phyloP scores from a whole-genome alignment of 2,888 invertebrate species.

The Epinotia bilunana region DNA sequence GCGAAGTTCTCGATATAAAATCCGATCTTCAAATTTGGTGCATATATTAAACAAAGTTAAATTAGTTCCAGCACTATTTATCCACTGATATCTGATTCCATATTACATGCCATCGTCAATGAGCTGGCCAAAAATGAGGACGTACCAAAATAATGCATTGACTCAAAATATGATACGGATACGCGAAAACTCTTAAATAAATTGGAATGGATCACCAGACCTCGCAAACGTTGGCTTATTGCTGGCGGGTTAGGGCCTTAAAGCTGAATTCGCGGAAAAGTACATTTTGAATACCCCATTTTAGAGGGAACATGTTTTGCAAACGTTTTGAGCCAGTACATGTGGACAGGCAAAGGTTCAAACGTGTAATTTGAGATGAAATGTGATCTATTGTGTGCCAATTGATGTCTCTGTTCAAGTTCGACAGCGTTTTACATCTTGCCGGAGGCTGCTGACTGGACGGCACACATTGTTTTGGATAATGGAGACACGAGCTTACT shows the following conservation, averaged over 20 bases:
- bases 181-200: slow-evolving; percentile 33
- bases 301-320: slow-evolving; percentile 52
- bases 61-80: too few relatives aligned
- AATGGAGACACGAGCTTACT: slow-evolving; percentile 37
- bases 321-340: slow-evolving; percentile 8
- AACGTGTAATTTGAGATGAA: slow-evolving; percentile 80
- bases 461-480: slow-evolving; percentile 66
- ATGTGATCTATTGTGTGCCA: slow-evolving; percentile 81
- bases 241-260: slow-evolving; percentile 55
- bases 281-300: slow-evolving; percentile 60
- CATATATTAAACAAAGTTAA: too few relatives aligned
- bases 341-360: slow-evolving; percentile 62
- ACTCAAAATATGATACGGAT: slow-evolving; percentile 18
- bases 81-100: not conserved
- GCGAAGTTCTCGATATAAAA: too few relatives aligned
- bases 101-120: not conserved
- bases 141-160: not conserved
- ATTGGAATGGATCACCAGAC: slow-evolving; percentile 18
- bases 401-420: slow-evolving; percentile 82
- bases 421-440: slow-evolving; percentile 68
- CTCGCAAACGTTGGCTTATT: slow-evolving; percentile 36
- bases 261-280: slow-evolving; percentile 65
- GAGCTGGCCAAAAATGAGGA: not conserved
- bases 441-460: slow-evolving; percentile 75
- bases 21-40: too few relatives aligned